Base-by-base conservation (phyloP, 2,888 invertebrate genomes). In the Macaria notata region DNA sequence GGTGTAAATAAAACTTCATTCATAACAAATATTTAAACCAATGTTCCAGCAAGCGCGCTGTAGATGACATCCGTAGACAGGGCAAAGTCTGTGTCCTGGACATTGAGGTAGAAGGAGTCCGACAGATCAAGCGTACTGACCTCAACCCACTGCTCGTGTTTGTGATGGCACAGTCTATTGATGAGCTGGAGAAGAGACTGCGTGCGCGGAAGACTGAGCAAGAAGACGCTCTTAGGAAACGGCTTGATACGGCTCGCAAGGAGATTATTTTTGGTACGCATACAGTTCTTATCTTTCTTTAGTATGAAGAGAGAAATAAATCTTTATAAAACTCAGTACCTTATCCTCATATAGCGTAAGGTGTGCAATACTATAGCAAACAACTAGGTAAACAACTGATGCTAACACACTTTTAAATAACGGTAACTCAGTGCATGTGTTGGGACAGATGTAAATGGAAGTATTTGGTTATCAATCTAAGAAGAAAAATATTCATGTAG, bases 91-190 rank as follows among this genome's bases (percentile, higher is more conserved):
- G 99, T 78, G 94, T 99, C 1, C 87, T 99, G 66, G 99, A 99
- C 79, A 97, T 99, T 68, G 99, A 99, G 73, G 94, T 97, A 53
- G 97, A 99, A 88, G 99, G 99, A 29, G 98, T 99, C 0, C 96
- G 96, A 71, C 91, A 91, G 75, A 94, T 99, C 8, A 97, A 96
- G 76, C 92, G 94, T 56, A 95, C 96, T 30, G 94, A 96, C 74
- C 88, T 99, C 7, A 93, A 97, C 79, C 97, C 98, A 0, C 88
- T 96, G 71, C 94, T 95, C 65, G 94, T 99, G 30, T 98, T 98
- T 81, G 93, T 99, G 39, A 96, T 96, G 88, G 98, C 99, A n/a
- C 99, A 98, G 4, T 95, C 95, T 4, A 81, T 98, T 62, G 93
- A 94, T 41, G 95, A 94, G 70, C 88, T 99, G 62, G 97, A 96